Base-by-base conservation (phyloP, 2,113 vertebrate species). In the Microcebus griseorufus region DNA sequence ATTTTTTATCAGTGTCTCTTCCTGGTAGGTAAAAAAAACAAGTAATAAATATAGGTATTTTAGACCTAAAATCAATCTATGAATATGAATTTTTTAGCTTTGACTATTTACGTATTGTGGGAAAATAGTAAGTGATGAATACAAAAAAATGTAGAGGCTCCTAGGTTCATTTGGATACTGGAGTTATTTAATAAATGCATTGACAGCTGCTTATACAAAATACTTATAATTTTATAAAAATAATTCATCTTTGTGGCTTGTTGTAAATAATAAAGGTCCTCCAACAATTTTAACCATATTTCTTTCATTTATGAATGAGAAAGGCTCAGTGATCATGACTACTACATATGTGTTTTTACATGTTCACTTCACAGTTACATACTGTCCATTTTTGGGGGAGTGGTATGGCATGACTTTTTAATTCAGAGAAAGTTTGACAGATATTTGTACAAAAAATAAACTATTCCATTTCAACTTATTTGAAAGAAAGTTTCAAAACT, bases 151-250 rank as follows among this genome's bases (percentile, higher is more conserved):
- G n/a, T 81, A 85, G 82, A 65, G 13, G 1, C 37, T 91, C 25
- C 60, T 11, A 72, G 32, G 29, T 90, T 96, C 32, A 90, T 92
- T 95, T 70, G 58, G 42, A 91, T 78, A 39, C 20, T 51, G 11
- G 16, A 93, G 27, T 62, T 94, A 78, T 91, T 96, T 70, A 88
- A 93, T 76, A 88, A 88, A 90, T 65, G 32, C 2, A 72, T 42
- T 65, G 39, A 62, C 48, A 94, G 14, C n/a, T 93, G 32, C 27
- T 86, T 62, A 7, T 65, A 89, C 0, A 69, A 94, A 78, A 39
- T 6, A 48, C 3, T 42, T 70, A 62, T 39, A 86, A 78, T 78
- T 85, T 93, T 91, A 94, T 81, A 16, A 82, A 93, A 97, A 17
- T 20, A 42, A 42, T 23, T 29, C 29, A 13, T 73, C 12, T 75